phyloP scores from a whole-genome alignment of 1,140 invertebrate genomes.

The Rhopalosiphum padi region DNA sequence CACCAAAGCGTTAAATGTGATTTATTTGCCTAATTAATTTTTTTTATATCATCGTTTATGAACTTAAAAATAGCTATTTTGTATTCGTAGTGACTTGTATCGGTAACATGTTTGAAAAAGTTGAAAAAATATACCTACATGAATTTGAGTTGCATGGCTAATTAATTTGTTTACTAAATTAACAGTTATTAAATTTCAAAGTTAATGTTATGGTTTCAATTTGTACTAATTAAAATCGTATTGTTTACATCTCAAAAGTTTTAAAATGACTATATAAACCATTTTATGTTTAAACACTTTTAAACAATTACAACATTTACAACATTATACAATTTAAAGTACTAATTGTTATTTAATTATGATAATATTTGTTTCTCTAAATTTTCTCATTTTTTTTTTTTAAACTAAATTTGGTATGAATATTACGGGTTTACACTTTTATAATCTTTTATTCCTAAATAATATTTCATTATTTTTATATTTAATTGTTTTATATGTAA shows the following conservation, averaged over 20 bases:
- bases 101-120: background rate
- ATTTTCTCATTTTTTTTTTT: background rate
- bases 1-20: conserved; percentile 8
- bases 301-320: background rate
- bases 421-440: background rate
- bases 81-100: background rate
- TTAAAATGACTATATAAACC: background rate
- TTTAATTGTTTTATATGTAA: background rate
- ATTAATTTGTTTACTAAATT: conserved; percentile 8
- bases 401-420: background rate
- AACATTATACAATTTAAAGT: background rate
- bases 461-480: background rate
- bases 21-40: conserved; percentile 33
- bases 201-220: background rate
- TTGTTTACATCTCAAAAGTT: background rate
- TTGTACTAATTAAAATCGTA: background rate
- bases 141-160: background rate
- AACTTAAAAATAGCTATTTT: background rate
- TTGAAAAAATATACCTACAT: background rate
- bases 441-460: background rate
- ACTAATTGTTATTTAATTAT: background rate
- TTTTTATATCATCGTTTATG: background rate
- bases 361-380: background rate
- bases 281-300: background rate
- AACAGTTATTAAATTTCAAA: background rate